Conservation (phyloP, 2,113 vertebrate genomes). For the Saguinus imperator region DNA sequence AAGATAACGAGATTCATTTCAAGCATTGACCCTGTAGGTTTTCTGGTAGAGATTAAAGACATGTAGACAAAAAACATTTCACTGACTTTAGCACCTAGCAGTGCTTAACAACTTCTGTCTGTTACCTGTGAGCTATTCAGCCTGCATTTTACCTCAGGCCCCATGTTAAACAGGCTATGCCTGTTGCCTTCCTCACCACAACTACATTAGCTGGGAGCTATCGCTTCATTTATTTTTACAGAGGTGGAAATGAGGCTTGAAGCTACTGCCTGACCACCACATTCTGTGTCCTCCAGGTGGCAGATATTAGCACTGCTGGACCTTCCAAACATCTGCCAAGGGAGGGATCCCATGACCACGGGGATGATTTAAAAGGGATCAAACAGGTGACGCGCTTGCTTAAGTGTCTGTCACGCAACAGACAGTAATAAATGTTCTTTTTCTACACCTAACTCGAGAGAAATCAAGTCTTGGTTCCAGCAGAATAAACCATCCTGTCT, state of each 20-base stretch:
- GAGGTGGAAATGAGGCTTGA: neutral
- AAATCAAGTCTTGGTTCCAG: neutral
- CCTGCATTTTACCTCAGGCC: neutral
- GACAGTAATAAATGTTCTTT: neutral
- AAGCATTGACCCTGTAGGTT: neutral
- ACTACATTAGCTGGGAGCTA: rapidly evolving
- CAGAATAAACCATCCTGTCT: rapidly evolving
- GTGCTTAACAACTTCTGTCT: neutral
- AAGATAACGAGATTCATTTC: neutral
- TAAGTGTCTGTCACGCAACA: neutral
- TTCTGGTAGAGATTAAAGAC: neutral
- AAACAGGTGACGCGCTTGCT: neutral
- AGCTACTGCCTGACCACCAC: rapidly evolving
- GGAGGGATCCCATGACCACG: neutral
- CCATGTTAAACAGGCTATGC: neutral
- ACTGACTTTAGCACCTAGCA: neutral
- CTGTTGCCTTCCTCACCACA: neutral
- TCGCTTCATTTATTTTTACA: neutral
- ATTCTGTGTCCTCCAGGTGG: neutral
- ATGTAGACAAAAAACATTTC: neutral
- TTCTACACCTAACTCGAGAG: neutral
- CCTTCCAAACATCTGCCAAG: neutral
- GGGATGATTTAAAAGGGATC: neutral
- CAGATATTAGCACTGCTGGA: neutral
- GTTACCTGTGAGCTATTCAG: neutral